Conservation (phyloP, 2,797 vertebrate species). For the Aphelocoma californica region DNA sequence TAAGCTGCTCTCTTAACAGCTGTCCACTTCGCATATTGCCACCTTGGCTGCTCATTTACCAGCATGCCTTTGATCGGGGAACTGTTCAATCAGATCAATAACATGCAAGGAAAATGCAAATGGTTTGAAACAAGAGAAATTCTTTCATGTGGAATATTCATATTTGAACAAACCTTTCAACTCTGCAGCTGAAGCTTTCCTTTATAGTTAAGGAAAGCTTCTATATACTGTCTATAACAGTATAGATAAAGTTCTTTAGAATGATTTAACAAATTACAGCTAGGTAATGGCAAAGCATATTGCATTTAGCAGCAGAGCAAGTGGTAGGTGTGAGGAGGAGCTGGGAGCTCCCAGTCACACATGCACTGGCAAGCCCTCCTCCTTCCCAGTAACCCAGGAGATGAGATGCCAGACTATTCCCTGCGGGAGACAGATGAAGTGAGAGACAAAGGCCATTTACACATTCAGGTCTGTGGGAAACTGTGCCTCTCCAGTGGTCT, state of each 20-base stretch:
- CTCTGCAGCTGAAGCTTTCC: conserved; percentile 8
- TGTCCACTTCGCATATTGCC: conserved; percentile 38
- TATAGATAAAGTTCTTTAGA: conserved; percentile 17
- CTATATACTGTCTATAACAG: too few species aligned
- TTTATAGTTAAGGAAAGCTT: not conserved
- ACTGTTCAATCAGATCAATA: conserved; percentile 60
- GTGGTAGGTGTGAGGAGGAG: not conserved
- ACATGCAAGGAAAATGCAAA: conserved; percentile 38
- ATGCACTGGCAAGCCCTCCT: not conserved
- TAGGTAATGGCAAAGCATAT: not conserved
- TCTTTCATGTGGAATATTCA: conserved; percentile 60
- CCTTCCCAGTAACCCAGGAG: not conserved
- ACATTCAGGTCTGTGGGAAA: not conserved
- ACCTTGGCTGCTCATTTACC: conserved; percentile 54
- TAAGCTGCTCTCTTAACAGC: conserved; percentile 54
- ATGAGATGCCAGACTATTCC: conserved; percentile 7
- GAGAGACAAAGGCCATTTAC: conserved; percentile 6
- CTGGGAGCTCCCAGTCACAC: not conserved
- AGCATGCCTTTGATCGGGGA: conserved; percentile 48
- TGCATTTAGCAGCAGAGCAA: conserved; percentile 10
- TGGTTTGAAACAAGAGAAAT: conserved; percentile 34
- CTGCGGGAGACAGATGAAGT: not conserved
- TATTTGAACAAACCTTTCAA: conserved; percentile 46
- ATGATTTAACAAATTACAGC: not conserved
- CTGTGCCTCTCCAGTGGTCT: not conserved